phyloP scores from a whole-genome alignment of 2,888 invertebrate species.

The Pristionchus fissidentatus region DNA sequence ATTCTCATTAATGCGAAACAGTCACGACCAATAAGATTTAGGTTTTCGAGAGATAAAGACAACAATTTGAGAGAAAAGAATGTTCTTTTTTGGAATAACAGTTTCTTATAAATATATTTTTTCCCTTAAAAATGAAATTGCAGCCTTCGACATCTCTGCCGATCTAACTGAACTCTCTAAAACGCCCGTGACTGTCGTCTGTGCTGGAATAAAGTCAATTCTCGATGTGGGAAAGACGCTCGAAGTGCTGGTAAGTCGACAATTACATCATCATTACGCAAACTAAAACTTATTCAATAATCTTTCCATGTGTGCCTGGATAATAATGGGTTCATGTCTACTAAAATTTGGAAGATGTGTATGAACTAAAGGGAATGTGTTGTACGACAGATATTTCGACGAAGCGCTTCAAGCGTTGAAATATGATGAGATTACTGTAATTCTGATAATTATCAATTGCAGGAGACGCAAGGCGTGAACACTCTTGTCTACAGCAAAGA shows the following conservation, averaged over 20 bases:
- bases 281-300: neutral
- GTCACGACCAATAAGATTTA: too few species aligned
- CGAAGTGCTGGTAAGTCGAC: slow-evolving; percentile 86
- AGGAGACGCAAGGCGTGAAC: slow-evolving; percentile 96
- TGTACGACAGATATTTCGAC: too few species aligned
- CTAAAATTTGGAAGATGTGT: too few species aligned
- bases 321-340: too few species aligned
- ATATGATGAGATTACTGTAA: neutral
- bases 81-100: too few species aligned
- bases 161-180: slow-evolving; percentile 92
- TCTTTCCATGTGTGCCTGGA: too few species aligned
- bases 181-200: slow-evolving; percentile 90
- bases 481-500: slow-evolving; percentile 85
- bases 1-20: too few species aligned
- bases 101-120: neutral
- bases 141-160: slow-evolving; percentile 89
- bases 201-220: slow-evolving; percentile 96
- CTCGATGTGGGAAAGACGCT: slow-evolving; percentile 93
- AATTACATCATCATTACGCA: neutral
- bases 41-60: too few species aligned
- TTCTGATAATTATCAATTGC: too few species aligned
- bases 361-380: too few species aligned
- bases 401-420: neutral
- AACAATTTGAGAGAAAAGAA: too few species aligned
- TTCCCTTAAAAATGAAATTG: slow-evolving; percentile 47